Evolutionary conservation across 2,797 vertebrate genomes (phyloP).

Genomic region (Eupleurogrammus muticus): DNA sequence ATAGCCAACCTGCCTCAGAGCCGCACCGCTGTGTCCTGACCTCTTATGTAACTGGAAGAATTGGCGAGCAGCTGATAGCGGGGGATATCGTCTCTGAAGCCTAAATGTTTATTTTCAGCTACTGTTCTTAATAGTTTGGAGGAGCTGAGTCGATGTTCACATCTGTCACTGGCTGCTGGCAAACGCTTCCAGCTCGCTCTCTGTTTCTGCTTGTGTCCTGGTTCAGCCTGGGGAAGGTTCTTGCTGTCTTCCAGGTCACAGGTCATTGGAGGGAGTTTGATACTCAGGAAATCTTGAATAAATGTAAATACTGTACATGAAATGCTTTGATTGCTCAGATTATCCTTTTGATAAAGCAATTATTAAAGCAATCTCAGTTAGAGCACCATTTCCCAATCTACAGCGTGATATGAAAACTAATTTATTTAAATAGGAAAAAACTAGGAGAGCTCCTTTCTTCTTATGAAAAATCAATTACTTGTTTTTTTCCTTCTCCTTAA

Average conservation of each 20-base stretch:
- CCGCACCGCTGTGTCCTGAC: conserved; percentile 37
- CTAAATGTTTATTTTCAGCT: conserved; percentile 71
- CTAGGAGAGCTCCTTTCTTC: neutral
- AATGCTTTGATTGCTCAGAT: conserved; percentile 2
- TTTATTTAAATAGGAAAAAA: neutral
- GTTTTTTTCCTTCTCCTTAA: neutral
- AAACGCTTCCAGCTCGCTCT: conserved; percentile 9
- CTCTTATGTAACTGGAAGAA: conserved; percentile 58
- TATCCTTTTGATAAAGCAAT: neutral
- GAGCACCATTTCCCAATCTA: neutral
- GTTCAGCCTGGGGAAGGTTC: conserved; percentile 24
- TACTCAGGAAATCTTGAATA: conserved; percentile 54
- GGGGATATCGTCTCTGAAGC: conserved; percentile 54
- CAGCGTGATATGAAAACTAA: neutral
- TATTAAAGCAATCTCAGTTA: neutral
- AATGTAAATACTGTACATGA: conserved; percentile 53
- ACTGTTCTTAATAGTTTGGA: conserved; percentile 56
- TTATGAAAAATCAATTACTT: neutral
- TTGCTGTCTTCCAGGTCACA: conserved; percentile 33
- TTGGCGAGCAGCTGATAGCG: conserved; percentile 53
- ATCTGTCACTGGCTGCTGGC: conserved; percentile 55
- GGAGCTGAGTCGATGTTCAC: conserved; percentile 55
- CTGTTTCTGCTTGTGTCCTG: conserved; percentile 25
- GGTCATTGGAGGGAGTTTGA: conserved; percentile 40
- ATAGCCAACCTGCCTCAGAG: conserved; percentile 39